Evolutionary conservation across 2,888 invertebrate genomes (phyloP).

Genomic region (Sphinx pinastri): DNA sequence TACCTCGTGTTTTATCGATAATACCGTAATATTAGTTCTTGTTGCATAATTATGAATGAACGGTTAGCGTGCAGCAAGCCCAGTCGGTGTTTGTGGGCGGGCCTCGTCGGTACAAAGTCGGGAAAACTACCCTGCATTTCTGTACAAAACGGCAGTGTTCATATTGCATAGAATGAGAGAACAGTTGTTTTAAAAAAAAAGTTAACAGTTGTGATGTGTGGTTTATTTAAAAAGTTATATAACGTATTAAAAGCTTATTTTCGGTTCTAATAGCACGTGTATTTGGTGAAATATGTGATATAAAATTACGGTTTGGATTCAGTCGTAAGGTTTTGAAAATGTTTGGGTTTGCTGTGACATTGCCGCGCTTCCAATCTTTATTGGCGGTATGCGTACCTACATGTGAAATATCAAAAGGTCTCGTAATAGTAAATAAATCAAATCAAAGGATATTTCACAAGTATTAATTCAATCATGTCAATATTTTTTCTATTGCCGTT

Average conservation of each 20-base stretch:
- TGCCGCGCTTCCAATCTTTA: background rate
- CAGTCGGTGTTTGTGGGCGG: conserved; percentile 58
- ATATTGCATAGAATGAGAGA: background rate
- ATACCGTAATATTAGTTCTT: conserved; percentile 59
- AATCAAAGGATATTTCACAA: conserved; percentile 9
- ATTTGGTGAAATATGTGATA: too few species aligned
- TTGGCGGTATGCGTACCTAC: too few species aligned
- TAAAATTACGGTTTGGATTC: too few species aligned
- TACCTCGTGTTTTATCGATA: conserved; percentile 56
- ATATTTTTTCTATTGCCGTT: conserved; percentile 40
- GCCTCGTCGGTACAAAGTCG: conserved; percentile 52
- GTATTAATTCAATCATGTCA: conserved; percentile 32
- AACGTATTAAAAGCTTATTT: too few species aligned
- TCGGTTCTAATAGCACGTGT: too few species aligned
- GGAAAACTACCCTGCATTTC: conserved; percentile 24
- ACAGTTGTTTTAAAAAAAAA: background rate
- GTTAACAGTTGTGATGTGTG: too few species aligned
- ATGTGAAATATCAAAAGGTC: background rate
- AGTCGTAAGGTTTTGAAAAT: background rate
- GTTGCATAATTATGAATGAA: conserved; percentile 68
- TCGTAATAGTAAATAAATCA: background rate
- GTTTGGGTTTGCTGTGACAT: background rate
- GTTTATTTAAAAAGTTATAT: too few species aligned
- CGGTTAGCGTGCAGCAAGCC: conserved; percentile 50
- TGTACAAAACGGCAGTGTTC: background rate